Conservation (phyloP, 2,797 vertebrate genomes). For the Sebastes iracundus region DNA sequence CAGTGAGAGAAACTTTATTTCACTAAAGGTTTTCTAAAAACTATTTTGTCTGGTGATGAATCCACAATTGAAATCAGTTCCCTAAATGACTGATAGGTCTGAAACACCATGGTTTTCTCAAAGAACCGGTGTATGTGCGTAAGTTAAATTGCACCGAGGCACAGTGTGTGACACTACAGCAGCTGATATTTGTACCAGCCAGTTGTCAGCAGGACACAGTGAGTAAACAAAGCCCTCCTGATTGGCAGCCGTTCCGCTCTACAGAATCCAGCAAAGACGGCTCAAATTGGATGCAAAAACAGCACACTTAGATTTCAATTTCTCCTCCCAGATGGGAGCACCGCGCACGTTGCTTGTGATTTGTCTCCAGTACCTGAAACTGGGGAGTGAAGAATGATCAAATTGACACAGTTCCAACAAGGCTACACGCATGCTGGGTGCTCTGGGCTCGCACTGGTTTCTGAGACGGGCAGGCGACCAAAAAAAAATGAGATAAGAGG, state of each 20-base stretch:
- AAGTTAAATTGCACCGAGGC: constrained; percentile 21
- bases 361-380: constrained; percentile 58
- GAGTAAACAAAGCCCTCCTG: constrained; percentile 65
- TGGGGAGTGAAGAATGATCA: constrained; percentile 62
- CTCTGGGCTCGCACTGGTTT: constrained; percentile 44
- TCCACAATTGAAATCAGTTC: background rate
- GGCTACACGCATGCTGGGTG: constrained; percentile 18
- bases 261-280: constrained; percentile 58
- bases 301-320: constrained; percentile 67
- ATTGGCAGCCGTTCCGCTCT: constrained; percentile 70
- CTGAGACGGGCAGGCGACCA: constrained; percentile 38
- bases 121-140: background rate
- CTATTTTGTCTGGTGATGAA: background rate
- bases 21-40: background rate
- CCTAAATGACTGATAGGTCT: background rate
- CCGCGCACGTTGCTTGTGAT: constrained; percentile 47
- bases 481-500: constrained; percentile 53
- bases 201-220: constrained; percentile 48
- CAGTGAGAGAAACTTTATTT: background rate
- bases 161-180: constrained; percentile 43
- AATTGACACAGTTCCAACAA: constrained; percentile 44
- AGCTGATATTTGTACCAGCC: constrained; percentile 60
- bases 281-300: constrained; percentile 72
- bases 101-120: background rate
- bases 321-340: constrained; percentile 61